These are phyloP conservation scores for Ommatoiulus sabulosus DNA, from an alignment of 2,888 invertebrate species.

Conservation along the genomic window DNA sequence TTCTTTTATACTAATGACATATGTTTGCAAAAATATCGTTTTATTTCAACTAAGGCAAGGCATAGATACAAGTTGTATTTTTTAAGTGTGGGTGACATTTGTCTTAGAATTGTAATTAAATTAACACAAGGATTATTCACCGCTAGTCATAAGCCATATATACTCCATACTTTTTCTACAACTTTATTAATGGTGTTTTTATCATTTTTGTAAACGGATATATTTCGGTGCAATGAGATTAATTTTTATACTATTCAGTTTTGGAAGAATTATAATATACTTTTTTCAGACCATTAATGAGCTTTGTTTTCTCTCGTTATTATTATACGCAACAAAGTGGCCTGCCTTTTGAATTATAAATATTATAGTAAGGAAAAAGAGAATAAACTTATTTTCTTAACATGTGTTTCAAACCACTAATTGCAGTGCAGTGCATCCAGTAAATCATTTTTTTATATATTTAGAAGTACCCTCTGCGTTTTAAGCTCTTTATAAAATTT, in stretches of 20 bases:
- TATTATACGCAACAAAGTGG: not conserved
- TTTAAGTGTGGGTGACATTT: not conserved
- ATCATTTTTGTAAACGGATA: not conserved
- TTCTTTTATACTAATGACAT: no score
- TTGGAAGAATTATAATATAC: not conserved
- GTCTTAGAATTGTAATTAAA: not conserved
- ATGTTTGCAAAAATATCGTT: not conserved
- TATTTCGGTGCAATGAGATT: not conserved
- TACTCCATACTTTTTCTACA: not conserved
- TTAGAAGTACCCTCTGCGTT: conserved; percentile 18
- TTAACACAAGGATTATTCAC: not conserved
- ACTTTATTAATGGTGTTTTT: not conserved
- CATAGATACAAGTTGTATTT: not conserved
- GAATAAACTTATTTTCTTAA: not conserved
- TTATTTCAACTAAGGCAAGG: not conserved
- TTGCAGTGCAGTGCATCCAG: conserved; percentile 17
- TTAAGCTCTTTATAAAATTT: conserved; percentile 32
- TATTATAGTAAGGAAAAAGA: not conserved
- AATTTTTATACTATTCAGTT: not conserved
- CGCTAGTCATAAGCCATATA: not conserved
- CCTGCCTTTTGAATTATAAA: not conserved
- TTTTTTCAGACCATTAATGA: not conserved
- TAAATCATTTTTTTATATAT: conserved; percentile 42
- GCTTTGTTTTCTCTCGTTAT: not conserved
- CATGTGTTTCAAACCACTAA: conserved; percentile 37